Base-by-base conservation (phyloP, 2,113 vertebrate genomes). In the Paraplagusia blochii region DNA sequence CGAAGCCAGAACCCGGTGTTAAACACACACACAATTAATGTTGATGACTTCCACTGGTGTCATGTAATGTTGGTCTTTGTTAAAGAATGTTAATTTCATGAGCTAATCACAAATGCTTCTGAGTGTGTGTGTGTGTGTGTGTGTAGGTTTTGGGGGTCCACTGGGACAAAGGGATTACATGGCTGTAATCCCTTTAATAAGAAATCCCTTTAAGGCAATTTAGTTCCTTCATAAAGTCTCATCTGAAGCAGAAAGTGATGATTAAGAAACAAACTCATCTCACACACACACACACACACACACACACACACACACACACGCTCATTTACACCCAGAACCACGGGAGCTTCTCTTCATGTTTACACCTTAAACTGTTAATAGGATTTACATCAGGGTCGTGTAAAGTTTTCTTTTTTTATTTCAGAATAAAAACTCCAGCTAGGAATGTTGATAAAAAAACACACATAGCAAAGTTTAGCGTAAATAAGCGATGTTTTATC, bases 111-210 rank as follows among this genome's bases (percentile, higher is more conserved):
- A 43, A 33, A 56, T 47, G 51, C 55, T 18, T 58, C 40, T 6
- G 35, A 38, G 68, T 3, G 22, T 42, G 68, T 7, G 11, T 45
- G 34, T 44, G 33, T 60, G 53, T 47, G 36, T 61, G 50, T 43
- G 53, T 42, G 61, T 66, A 88, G 87, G 90, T 78, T 87, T 79
- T 86, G 79, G 87, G 64, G 59, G 87, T 93, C 94, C 91, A 84
- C 83, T 85, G 94, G 93, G 94, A 95, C 80, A 87, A 66, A 70
- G 86, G 91, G 94, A 97, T 96, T 95, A 95, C 93, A 95, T 90
- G 90, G 90, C 88, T 94, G 93, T 95, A 94, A 97, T 95, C 94
- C 90, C 83, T 91, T 93, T 94, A 95, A 94, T 93, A 92, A 92
- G 83, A 89, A 92, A 94, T 52, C 91, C 93, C 91, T 94, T 92